Conservation (phyloP, 2,888 invertebrate species). For the Subacronicta megacephala region DNA sequence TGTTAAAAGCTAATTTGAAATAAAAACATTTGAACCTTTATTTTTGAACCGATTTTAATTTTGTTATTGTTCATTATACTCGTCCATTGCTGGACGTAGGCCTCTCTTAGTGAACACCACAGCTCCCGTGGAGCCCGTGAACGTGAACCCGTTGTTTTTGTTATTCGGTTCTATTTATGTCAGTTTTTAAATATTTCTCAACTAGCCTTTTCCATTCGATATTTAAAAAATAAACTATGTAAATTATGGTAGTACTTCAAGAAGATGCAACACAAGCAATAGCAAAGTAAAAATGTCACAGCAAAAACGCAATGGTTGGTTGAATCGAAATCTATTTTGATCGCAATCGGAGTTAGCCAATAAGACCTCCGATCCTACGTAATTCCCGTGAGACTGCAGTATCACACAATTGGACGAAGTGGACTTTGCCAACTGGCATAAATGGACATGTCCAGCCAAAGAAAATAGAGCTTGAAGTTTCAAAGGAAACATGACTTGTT, state of each 20-base stretch:
- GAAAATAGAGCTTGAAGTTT: background rate
- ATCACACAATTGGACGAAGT: slow-evolving; percentile 29
- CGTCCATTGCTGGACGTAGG: too few relatives aligned
- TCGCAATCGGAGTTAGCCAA: slow-evolving; percentile 18
- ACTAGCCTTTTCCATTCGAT: too few relatives aligned
- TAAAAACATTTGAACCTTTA: too few relatives aligned
- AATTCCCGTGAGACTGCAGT: slow-evolving; percentile 32
- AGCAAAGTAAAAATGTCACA: background rate
- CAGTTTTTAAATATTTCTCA: too few relatives aligned
- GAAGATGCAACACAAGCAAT: background rate
- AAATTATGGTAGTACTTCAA: background rate
- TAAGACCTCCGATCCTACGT: slow-evolving; percentile 31
- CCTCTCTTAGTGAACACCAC: too few relatives aligned
- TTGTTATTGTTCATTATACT: too few relatives aligned
- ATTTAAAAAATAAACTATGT: too few relatives aligned
- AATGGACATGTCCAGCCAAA: slow-evolving; percentile 6
- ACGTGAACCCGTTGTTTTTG: too few relatives aligned
- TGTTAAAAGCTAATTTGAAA: too few relatives aligned
- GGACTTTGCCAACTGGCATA: slow-evolving; percentile 16
- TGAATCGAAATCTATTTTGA: slow-evolving; percentile 28
- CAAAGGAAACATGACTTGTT: background rate
- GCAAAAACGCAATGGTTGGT: slow-evolving; percentile 9
- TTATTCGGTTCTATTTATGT: too few relatives aligned
- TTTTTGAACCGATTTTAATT: too few relatives aligned
- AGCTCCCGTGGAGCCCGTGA: too few relatives aligned